phyloP scores from a whole-genome alignment of 2,888 invertebrate species.

The Ornithoptera priamus region DNA sequence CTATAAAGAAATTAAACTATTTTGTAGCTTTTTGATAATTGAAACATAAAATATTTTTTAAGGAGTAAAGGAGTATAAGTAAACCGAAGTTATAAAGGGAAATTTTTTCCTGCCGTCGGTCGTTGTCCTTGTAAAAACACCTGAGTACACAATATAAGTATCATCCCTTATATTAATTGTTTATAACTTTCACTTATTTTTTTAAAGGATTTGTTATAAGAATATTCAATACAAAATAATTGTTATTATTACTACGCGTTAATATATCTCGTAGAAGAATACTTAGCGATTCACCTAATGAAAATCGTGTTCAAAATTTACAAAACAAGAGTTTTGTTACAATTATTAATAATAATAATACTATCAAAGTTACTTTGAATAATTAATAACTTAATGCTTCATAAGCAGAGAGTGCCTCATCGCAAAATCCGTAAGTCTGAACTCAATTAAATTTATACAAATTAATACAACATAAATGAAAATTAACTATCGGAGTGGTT shows the following conservation, averaged over 20 bases:
- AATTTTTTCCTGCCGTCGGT: too few species aligned
- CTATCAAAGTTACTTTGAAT: neutral
- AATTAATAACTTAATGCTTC: neutral
- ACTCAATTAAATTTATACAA: neutral
- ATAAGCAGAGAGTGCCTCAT: neutral
- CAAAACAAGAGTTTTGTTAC: neutral
- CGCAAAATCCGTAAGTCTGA: neutral
- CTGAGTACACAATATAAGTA: too few species aligned
- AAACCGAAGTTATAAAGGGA: too few species aligned
- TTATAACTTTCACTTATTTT: too few species aligned
- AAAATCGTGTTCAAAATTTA: neutral
- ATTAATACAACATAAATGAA: neutral
- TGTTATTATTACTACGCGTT: neutral
- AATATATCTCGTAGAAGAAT: neutral
- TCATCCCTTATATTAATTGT: too few species aligned
- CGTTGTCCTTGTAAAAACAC: too few species aligned
- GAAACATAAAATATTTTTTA: too few species aligned
- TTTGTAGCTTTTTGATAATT: too few species aligned
- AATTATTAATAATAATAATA: neutral
- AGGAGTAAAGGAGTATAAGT: too few species aligned
- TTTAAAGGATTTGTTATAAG: too few species aligned
- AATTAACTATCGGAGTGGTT: slow-evolving; percentile 2
- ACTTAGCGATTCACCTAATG: neutral
- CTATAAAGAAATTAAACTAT: too few species aligned
- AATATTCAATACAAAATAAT: too few species aligned